Percentiles rank a stretch among this genome's conserved stretches.
Conservation (phyloP, 2,888 invertebrate species). For the Orchesellides sinensis region DNA sequence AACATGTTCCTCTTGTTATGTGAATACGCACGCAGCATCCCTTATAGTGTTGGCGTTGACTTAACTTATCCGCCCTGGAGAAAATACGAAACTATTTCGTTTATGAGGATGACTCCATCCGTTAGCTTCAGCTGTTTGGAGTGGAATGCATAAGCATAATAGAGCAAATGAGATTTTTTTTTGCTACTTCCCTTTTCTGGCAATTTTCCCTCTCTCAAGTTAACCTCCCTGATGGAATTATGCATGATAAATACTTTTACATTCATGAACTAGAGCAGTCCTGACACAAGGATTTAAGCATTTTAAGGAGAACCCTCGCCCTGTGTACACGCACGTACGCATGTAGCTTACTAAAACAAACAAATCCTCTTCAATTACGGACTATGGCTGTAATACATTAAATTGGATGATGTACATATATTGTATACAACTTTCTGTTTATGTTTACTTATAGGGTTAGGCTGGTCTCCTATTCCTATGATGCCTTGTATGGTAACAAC, state of each 20-base stretch:
- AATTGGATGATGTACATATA: too few species aligned
- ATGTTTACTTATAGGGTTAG: too few species aligned
- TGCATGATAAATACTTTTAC: not conserved
- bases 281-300: not conserved
- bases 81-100: too few species aligned
- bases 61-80: not conserved
- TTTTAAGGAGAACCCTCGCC: not conserved
- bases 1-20: not conserved
- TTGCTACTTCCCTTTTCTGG: not conserved
- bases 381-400: too few species aligned
- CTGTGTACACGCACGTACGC: not conserved
- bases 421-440: too few species aligned
- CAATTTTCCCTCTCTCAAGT: not conserved
- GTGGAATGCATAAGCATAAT: not conserved
- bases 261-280: not conserved
- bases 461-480: too few species aligned
- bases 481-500: too few species aligned
- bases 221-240: conserved; percentile 15
- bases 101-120: not conserved
- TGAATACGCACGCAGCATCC: not conserved
- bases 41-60: not conserved
- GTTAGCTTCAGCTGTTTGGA: not conserved
- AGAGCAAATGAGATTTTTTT: not conserved
- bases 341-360: not conserved
- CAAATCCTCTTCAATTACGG: not conserved